Conservation (phyloP, 2,888 invertebrate species). For the Leucozona laternaria region DNA sequence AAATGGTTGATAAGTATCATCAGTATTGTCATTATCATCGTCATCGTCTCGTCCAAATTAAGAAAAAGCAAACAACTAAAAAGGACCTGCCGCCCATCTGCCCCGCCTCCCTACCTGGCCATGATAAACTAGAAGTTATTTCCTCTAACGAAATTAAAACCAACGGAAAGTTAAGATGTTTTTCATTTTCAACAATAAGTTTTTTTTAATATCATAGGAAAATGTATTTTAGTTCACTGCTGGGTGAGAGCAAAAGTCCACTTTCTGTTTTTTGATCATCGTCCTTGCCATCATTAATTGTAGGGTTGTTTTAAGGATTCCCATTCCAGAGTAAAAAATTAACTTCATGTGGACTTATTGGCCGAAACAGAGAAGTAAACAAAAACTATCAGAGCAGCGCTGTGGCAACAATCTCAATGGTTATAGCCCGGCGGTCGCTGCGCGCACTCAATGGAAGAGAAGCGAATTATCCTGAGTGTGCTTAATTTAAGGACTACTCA, state of each 20-base stretch:
- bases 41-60: not conserved
- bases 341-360: slow-evolving; percentile 30
- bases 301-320: slow-evolving; percentile 37
- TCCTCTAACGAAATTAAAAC: slow-evolving; percentile 38
- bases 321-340: slow-evolving; percentile 53
- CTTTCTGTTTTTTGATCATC: not conserved
- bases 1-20: not conserved
- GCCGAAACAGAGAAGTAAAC: slow-evolving; percentile 15
- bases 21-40: not conserved
- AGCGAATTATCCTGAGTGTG: slow-evolving; percentile 59
- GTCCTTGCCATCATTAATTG: slow-evolving; percentile 50
- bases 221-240: not conserved
- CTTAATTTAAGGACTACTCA: slow-evolving; percentile 71
- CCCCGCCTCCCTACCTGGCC: not conserved
- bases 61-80: slow-evolving; percentile 8
- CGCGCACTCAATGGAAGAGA: slow-evolving; percentile 32
- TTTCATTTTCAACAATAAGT: slow-evolving; percentile 62
- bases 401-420: slow-evolving; percentile 39
- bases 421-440: not conserved
- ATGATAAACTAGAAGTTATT: slow-evolving; percentile 24
- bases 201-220: not conserved
- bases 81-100: not conserved
- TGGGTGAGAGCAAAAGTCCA: not conserved
- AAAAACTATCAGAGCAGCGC: slow-evolving; percentile 5
- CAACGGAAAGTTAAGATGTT: slow-evolving; percentile 63